Conservation (phyloP, 2,113 vertebrate species). For the Sebastes fasciatus region DNA sequence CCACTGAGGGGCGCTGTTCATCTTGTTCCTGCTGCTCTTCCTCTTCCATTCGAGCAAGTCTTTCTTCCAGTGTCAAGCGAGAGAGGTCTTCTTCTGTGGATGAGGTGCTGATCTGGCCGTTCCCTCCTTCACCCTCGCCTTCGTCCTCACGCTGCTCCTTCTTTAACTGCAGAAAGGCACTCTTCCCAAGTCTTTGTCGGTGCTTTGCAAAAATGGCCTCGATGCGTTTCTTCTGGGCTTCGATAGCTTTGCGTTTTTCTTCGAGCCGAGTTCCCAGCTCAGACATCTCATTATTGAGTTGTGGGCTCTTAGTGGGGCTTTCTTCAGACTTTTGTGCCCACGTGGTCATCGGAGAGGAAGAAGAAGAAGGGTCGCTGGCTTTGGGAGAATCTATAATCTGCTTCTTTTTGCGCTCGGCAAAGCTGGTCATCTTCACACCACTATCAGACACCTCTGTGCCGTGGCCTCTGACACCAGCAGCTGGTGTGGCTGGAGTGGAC, state of each 20-base stretch:
- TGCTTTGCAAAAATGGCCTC: constrained; percentile 96
- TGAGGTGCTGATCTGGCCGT: constrained; percentile 56
- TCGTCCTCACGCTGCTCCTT: constrained; percentile 77
- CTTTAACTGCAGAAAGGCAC: constrained; percentile 90
- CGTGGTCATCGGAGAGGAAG: constrained; percentile 70
- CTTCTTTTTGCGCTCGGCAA: constrained; percentile 93
- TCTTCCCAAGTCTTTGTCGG: constrained; percentile 91
- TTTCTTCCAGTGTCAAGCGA: constrained; percentile 77
- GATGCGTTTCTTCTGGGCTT: constrained; percentile 94
- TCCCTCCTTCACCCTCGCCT: constrained; percentile 52
- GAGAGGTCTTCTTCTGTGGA: constrained; percentile 77
- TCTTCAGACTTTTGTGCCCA: constrained; percentile 84
- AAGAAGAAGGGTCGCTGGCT: constrained; percentile 48
- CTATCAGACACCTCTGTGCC: constrained; percentile 78
- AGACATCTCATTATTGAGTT: constrained; percentile 89
- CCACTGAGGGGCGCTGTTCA: constrained; percentile 50
- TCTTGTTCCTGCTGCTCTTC: constrained; percentile 75
- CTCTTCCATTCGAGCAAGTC: constrained; percentile 79
- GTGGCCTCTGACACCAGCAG: constrained; percentile 27
- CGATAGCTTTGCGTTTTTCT: constrained; percentile 93
- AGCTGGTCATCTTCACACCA: constrained; percentile 92
- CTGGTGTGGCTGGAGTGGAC: constrained; percentile 78
- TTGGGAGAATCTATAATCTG: constrained; percentile 77
- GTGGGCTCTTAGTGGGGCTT: constrained; percentile 85
- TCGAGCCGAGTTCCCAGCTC: constrained; percentile 90